phyloP scores from a whole-genome alignment of 2,888 invertebrate species.

The Acronicta alni region DNA sequence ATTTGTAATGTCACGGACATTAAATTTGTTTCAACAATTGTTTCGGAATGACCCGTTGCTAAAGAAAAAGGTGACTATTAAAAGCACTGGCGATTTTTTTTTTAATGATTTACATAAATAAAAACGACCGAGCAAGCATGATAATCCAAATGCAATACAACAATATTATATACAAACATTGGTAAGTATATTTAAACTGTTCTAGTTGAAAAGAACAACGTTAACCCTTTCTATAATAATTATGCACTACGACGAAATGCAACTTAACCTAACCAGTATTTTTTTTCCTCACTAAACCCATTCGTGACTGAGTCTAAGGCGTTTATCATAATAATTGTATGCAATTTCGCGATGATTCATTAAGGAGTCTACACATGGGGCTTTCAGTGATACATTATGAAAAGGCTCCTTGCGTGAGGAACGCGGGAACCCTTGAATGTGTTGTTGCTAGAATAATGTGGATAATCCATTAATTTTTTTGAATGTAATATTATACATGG shows the following conservation, averaged over 20 bases:
- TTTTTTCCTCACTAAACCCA: slow-evolving; percentile 37
- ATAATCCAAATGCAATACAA: too few relatives aligned
- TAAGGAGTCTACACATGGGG: slow-evolving; percentile 80
- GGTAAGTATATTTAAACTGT: too few relatives aligned
- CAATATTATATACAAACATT: too few relatives aligned
- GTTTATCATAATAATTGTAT: slow-evolving; percentile 73
- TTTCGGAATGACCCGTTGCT: too few relatives aligned
- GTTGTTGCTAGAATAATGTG: slow-evolving; percentile 51
- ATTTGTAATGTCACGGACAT: too few relatives aligned
- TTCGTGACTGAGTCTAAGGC: slow-evolving; percentile 53
- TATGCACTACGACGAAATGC: slow-evolving; percentile 17
- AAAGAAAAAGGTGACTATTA: too few relatives aligned
- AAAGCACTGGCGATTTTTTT: too few relatives aligned
- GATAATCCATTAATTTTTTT: slow-evolving; percentile 50
- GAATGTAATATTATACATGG: not conserved
- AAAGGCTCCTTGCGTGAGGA: slow-evolving; percentile 79
- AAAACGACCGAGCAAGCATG: too few relatives aligned
- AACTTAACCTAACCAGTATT: slow-evolving; percentile 3
- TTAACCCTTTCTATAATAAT: not conserved
- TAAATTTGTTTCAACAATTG: too few relatives aligned
- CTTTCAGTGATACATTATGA: slow-evolving; percentile 83
- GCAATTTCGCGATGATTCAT: slow-evolving; percentile 78
- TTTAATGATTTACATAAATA: too few relatives aligned
- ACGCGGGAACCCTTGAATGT: slow-evolving; percentile 77
- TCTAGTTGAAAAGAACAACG: not conserved